Percentiles rank a stretch among this genome's conserved stretches.
Conservation (phyloP, 2,113 vertebrate genomes). For the Pristiophorus japonicus region DNA sequence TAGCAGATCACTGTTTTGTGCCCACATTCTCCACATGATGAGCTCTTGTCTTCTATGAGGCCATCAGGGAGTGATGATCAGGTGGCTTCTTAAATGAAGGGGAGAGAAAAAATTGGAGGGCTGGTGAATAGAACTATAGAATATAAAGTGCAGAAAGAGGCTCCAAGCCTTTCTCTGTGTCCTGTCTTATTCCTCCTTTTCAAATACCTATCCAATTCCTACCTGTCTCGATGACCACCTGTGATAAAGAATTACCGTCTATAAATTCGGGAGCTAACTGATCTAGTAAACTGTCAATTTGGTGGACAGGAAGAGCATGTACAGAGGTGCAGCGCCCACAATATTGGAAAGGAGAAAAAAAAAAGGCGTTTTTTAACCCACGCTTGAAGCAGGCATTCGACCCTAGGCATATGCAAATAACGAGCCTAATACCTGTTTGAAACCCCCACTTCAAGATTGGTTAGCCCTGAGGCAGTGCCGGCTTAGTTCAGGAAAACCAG, state of each 20-base stretch:
- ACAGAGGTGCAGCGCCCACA: too few relatives aligned
- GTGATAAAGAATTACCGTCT: neutral
- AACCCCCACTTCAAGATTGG: neutral
- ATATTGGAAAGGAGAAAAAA: neutral
- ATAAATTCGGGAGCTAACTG: neutral
- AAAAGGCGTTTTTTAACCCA: neutral
- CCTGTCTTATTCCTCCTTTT: neutral
- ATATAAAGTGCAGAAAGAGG: neutral
- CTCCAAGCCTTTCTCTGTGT: neutral
- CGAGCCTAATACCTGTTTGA: neutral
- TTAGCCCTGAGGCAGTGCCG: neutral
- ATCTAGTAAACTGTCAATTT: neutral
- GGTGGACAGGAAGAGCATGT: neutral
- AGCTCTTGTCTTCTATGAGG: neutral
- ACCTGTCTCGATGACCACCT: neutral
- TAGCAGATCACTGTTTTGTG: neutral
- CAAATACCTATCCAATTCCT: neutral
- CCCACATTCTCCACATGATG: neutral
- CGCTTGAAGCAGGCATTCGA: neutral
- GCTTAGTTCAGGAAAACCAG: neutral
- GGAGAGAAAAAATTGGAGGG: neutral
- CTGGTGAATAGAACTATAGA: neutral
- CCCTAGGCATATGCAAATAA: neutral
- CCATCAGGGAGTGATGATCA: neutral
- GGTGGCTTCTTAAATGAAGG: neutral